Evolutionary conservation across 2,113 vertebrate genomes (phyloP).

Genomic region (Echinops telfairi): DNA sequence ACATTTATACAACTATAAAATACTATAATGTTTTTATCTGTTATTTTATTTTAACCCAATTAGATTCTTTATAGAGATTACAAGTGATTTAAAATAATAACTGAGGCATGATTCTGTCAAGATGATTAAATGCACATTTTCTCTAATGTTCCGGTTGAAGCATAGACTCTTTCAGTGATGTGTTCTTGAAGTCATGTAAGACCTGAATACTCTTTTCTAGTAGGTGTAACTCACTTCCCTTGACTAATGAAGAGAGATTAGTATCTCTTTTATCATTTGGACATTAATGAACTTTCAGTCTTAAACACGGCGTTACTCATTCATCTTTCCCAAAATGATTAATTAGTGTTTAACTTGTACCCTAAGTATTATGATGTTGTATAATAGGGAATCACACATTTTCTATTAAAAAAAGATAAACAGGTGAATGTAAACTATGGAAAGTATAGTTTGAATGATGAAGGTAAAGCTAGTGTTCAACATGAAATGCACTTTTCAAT

Average conservation of each 20-base stretch:
- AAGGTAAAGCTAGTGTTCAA: neutral
- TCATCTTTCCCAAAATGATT: constrained; percentile 92
- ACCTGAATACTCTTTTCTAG: constrained; percentile 80
- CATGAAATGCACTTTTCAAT: neutral
- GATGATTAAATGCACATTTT: constrained; percentile 74
- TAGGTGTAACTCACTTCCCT: constrained; percentile 81
- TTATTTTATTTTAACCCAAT: neutral
- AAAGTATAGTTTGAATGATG: neutral
- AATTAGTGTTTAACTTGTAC: constrained; percentile 92
- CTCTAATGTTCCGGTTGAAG: constrained; percentile 44
- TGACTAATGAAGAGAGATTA: constrained; percentile 86
- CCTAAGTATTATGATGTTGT: constrained; percentile 86
- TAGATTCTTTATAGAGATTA: constrained; percentile 58
- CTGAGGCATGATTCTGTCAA: constrained; percentile 54
- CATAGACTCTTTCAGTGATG: constrained; percentile 65
- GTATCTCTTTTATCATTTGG: constrained; percentile 90
- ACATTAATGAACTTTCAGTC: constrained; percentile 92
- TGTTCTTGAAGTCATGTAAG: constrained; percentile 78
- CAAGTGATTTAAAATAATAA: constrained; percentile 52
- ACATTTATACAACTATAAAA: constrained; percentile 47
- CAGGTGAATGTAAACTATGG: neutral
- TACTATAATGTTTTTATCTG: constrained; percentile 20
- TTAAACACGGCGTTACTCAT: constrained; percentile 88
- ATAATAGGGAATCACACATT: constrained; percentile 10
- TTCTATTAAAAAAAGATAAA: constrained; percentile 23